Base-by-base conservation (phyloP, 2,888 invertebrate species). In the Lysandra bellargus region DNA sequence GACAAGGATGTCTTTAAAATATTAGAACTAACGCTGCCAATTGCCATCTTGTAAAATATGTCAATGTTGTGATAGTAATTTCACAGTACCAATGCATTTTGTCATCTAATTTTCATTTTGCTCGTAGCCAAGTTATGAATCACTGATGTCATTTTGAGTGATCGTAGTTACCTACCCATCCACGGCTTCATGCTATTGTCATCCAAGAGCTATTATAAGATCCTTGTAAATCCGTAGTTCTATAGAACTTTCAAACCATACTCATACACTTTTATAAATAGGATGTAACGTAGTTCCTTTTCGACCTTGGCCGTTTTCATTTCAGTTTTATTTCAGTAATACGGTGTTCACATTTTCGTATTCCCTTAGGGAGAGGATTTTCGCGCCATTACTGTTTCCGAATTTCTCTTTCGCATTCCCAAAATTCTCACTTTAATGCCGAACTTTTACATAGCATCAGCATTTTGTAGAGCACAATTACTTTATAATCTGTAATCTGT, bases 331-430 rank as follows among this genome's bases (percentile, higher is more conserved):
- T 75, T 75, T 49, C 53, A 49, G 44, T 49, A 75, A 12, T n/a
- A 44, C 74, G 40, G 74, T 69, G 69, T 44, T 49, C 30, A 44
- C 49, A 75, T 75, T 75, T 75, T 75, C 75, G 30, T 75, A 23
- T 49, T 49, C 30, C 75, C 75, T 49, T 30, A 49, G 75, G 75
- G 53, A 75, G 44, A 44, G 75, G 75, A 75, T 75, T 75, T 75
- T 75, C 75, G 53, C 75, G 30, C 33, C 75, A 53, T 75, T 75
- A 75, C 49, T 75, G 75, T 53, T 75, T 75, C 75, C 75, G 75
- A 75, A 75, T 75, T 75, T 75, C 75, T 75, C 49, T 75, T 75
- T 53, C 75, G 23, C 74, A 75, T 75, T 75, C 23, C 49, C 49
- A 75, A 49, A 75, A 49, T 44, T 75, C 49, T 37, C 69, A 69